These are phyloP conservation scores for Cervus canadensis DNA, from an alignment of 2,113 vertebrate genomes.

Conservation along the genomic window DNA sequence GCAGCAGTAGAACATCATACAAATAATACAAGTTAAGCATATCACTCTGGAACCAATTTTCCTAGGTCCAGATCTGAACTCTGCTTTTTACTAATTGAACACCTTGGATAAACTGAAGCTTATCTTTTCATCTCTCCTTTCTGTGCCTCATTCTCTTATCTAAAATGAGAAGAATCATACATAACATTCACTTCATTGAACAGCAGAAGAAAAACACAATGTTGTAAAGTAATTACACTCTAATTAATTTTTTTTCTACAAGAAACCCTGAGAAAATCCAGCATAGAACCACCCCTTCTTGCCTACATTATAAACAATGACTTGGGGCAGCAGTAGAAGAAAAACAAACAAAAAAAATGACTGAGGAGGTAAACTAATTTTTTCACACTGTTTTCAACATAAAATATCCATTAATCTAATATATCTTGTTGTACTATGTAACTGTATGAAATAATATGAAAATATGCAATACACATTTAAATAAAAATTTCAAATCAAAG, in stretches of 20 bases:
- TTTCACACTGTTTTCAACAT: not conserved
- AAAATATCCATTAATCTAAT: not conserved
- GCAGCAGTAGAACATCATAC: not conserved
- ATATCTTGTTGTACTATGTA: not conserved
- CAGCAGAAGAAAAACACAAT: not conserved
- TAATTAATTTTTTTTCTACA: not conserved
- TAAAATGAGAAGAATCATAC: not conserved
- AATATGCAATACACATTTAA: not conserved
- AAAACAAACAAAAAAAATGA: not conserved
- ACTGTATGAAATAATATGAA: not conserved
- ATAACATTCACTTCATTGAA: not conserved
- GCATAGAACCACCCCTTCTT: not conserved
- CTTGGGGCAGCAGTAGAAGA: not conserved
- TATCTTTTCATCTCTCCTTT: not conserved
- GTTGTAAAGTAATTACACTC: not conserved
- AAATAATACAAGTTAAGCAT: not conserved
- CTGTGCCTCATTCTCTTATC: not conserved
- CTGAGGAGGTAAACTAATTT: not conserved
- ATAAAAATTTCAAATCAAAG: not conserved
- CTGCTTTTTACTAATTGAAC: not conserved
- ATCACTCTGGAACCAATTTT: not conserved
- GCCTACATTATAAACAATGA: not conserved
- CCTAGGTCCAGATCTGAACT: not conserved
- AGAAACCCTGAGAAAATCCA: not conserved
- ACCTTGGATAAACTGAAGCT: not conserved